Conservation (phyloP, 2,797 vertebrate genomes). For the Ambastaia sidthimunki region DNA sequence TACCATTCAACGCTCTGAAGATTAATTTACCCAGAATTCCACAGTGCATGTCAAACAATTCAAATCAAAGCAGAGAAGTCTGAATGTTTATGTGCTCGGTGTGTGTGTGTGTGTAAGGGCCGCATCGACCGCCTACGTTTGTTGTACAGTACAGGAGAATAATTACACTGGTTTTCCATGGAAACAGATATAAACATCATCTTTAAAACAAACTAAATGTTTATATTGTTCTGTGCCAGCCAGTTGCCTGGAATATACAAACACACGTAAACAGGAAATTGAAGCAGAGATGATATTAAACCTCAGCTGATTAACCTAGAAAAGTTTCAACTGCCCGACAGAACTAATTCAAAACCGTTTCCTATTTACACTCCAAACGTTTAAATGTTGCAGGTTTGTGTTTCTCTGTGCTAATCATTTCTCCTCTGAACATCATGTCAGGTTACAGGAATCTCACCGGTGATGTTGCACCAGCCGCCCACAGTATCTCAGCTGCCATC, state of each 20-base stretch:
- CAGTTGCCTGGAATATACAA: background rate
- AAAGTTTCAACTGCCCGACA: background rate
- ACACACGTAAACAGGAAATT: slow-evolving; percentile 10
- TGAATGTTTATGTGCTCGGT: background rate
- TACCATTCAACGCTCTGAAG: slow-evolving; percentile 21
- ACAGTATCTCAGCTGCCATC: slow-evolving; percentile 34
- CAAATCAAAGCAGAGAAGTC: background rate
- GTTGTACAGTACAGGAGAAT: background rate
- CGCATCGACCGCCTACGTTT: too few relatives aligned
- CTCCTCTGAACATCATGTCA: background rate
- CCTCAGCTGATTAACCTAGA: background rate
- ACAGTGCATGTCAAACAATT: background rate
- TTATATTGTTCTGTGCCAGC: slow-evolving; percentile 2
- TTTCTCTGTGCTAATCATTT: background rate
- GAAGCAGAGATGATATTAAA: background rate
- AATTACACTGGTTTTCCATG: background rate
- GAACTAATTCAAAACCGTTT: background rate
- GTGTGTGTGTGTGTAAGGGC: background rate
- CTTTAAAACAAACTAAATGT: slow-evolving; percentile 8
- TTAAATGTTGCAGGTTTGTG: background rate
- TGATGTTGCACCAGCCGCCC: background rate
- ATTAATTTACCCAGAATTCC: slow-evolving; percentile 19
- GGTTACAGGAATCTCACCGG: slow-evolving; percentile 46
- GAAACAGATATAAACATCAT: background rate
- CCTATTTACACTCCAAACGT: background rate